Base-by-base conservation (phyloP, 2,113 vertebrate species). In the Pteruthius melanotis region DNA sequence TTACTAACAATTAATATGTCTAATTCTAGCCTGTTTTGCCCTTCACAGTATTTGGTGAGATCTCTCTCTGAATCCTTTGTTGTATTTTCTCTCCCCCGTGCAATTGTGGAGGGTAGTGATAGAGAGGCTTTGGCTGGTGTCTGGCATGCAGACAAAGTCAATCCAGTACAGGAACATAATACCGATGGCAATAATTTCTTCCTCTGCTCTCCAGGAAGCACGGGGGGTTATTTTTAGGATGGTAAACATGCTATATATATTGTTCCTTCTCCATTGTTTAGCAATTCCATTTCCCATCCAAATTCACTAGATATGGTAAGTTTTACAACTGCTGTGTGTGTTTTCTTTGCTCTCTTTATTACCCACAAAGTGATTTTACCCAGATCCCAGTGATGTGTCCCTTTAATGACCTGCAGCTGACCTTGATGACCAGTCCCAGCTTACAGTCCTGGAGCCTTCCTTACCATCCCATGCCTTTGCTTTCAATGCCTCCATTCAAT, bases 151-250 rank as follows among this genome's bases (percentile, higher is more conserved):
- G 16, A 59, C 0, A 0, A 42, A 8, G 22, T 27, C 53, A 68
- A 52, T 15, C 4, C 37, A 33, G 44, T 31, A 76, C 44, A 52
- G 44, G 27, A 9, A 68, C 14, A 4, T 17, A 30, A 42, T 15
- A 47, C 7, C 0, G 0, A 63, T 2, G 7, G 54, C 13, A 33
- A 7, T 13, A 16, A 61, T 27, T 61, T 75, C 66, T 87, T 87
- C 39, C n/a, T 66, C 2, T 14, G 37, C 57, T 83, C 31, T 45
- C 28, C 35, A 45, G 49, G 28, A 91, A 83, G 16, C 27, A 57
- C 24, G 28, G 27, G 16, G 16, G 5, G 5, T 45, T 42, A 42
- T 47, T 88, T 56, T 74, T 64, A 69, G 35, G 11, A 59, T 39
- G 53, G 19, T 2, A 13, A 89, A 79, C 9, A 22, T 8, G 15